A percentile compares a stretch with the other conserved stretches of the same genome.
These are phyloP conservation scores for Sclerodermus sp. DNA, from an alignment of 2,888 invertebrate species.

Conservation along the genomic window DNA sequence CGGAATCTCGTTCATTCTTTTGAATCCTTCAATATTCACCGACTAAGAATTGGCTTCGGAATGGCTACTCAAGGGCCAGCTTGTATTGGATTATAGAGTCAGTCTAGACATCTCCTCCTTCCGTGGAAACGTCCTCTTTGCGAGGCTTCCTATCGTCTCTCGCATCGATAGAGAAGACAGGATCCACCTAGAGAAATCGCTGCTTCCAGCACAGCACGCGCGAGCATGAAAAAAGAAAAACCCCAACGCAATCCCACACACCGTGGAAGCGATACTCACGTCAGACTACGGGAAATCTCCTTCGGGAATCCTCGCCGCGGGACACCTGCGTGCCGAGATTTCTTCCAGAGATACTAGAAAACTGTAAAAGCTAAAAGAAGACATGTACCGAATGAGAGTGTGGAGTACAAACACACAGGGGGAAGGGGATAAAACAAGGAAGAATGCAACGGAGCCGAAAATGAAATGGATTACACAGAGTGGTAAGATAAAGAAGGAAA, in stretches of 20 bases:
- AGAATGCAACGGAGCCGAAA: neutral
- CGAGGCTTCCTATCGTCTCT: too few species aligned
- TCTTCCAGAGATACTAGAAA: constrained; percentile 20
- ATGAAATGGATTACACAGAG: too few species aligned
- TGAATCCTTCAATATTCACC: too few species aligned
- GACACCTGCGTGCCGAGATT: constrained; percentile 37
- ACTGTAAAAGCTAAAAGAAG: constrained; percentile 6
- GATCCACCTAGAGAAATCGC: too few species aligned
- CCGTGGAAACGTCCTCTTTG: neutral
- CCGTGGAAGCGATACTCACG: constrained; percentile 33
- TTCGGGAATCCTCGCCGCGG: constrained; percentile 38
- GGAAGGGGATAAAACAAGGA: constrained; percentile 3
- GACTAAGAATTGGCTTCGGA: too few species aligned
- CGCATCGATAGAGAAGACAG: neutral
- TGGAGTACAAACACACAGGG: neutral
- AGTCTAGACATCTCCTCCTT: neutral
- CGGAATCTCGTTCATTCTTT: too few species aligned
- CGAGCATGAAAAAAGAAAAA: constrained; percentile 11
- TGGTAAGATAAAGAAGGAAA: neutral
- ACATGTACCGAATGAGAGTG: neutral
- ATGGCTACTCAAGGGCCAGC: too few species aligned
- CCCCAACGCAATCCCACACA: constrained; percentile 34
- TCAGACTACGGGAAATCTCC: constrained; percentile 34
- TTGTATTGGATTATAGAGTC: too few species aligned
- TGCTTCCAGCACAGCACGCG: neutral